Conservation (phyloP, 2,113 vertebrate species). For the Pluvianellus socialis region DNA sequence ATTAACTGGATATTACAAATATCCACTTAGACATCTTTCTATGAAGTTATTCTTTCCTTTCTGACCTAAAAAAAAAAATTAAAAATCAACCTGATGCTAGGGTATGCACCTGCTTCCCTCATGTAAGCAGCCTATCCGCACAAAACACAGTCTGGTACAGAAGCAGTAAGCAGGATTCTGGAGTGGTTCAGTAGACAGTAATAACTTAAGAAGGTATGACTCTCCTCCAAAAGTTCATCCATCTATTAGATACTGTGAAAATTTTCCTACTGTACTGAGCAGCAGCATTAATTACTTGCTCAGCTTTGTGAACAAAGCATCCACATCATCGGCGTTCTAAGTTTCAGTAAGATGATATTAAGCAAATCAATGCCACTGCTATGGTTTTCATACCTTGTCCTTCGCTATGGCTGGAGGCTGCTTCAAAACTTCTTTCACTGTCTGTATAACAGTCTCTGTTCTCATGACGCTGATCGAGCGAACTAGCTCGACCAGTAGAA, state of each 20-base stretch:
- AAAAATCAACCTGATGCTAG: neutral
- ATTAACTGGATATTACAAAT: neutral
- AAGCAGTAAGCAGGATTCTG: neutral
- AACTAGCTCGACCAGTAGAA: conserved; percentile 93
- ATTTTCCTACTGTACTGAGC: neutral
- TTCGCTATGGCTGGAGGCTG: conserved; percentile 96
- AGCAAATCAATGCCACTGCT: neutral
- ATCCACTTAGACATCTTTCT: neutral
- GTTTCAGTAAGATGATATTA: neutral
- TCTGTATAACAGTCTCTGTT: conserved; percentile 96
- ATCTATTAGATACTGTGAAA: neutral
- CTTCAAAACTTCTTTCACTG: conserved; percentile 97
- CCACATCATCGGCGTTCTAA: neutral
- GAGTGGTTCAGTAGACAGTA: neutral
- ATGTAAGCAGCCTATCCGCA: neutral
- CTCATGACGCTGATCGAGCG: conserved; percentile 97
- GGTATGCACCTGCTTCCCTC: neutral
- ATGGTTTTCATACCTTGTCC: conserved; percentile 83
- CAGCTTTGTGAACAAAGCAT: neutral
- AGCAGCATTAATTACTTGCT: neutral
- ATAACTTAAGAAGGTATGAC: neutral
- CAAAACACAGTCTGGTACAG: accelerated
- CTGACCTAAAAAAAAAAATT: neutral
- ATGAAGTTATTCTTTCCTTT: neutral
- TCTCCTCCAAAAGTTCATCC: neutral